Conservation (phyloP, 2,797 vertebrate genomes). For the Rhodeus uyekii region DNA sequence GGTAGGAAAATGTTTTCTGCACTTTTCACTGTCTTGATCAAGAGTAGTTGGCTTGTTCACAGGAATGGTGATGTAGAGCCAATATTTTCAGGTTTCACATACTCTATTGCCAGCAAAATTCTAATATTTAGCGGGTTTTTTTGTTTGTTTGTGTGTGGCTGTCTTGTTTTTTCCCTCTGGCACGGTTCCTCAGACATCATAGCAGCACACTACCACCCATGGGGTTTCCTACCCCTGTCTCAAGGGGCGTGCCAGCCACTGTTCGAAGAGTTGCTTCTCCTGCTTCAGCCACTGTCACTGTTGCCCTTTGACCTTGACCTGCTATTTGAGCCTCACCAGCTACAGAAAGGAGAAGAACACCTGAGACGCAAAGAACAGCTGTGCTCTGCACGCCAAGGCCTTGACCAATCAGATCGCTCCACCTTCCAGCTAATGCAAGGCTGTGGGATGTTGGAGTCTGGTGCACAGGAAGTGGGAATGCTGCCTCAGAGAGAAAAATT, state of each 20-base stretch:
- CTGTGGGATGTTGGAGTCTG: conserved; percentile 63
- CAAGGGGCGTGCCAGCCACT: conserved; percentile 86
- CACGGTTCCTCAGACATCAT: conserved; percentile 79
- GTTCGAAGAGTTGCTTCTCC: conserved; percentile 90
- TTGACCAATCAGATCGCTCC: conserved; percentile 84
- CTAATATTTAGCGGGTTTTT: not conserved
- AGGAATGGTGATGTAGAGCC: not conserved
- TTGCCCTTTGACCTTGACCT: conserved; percentile 95
- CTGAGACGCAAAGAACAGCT: conserved; percentile 91
- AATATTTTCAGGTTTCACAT: not conserved
- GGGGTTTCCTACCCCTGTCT: conserved; percentile 89
- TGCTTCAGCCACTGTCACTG: conserved; percentile 93
- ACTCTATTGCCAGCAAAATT: not conserved
- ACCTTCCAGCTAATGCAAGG: conserved; percentile 92
- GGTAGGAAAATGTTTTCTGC: conserved; percentile 70
- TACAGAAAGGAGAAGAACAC: conserved; percentile 88
- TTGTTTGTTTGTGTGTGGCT: not conserved
- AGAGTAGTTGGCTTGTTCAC: not conserved
- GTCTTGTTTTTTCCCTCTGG: conserved; percentile 20
- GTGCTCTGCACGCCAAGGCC: conserved; percentile 81
- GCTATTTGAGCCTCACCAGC: conserved; percentile 89
- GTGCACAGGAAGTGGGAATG: conserved; percentile 36
- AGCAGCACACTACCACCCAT: conserved; percentile 87
- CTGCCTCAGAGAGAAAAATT: conserved; percentile 66
- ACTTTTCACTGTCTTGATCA: not conserved